phyloP scores from a whole-genome alignment of 2,888 invertebrate genomes.

The Biston stratarius region DNA sequence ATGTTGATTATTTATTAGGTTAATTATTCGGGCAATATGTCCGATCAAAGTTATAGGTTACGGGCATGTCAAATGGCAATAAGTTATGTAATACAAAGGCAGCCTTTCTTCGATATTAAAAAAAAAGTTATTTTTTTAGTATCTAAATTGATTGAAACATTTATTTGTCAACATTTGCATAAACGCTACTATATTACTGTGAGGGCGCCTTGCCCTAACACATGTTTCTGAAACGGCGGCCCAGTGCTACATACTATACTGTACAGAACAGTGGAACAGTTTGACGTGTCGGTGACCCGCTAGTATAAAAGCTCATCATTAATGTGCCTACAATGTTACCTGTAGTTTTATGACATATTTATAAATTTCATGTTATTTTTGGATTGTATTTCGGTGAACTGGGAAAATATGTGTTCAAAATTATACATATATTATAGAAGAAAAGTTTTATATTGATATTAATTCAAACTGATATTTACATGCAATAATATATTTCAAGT shows the following conservation, averaged over 20 bases:
- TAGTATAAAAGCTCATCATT: constrained; percentile 79
- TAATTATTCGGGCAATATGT: constrained; percentile 50
- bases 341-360: constrained; percentile 78
- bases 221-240: too few species aligned
- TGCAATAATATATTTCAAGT: constrained; percentile 78
- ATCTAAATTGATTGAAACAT: too few species aligned
- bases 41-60: constrained; percentile 4
- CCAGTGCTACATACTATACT: neutral
- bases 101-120: neutral
- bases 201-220: too few species aligned
- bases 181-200: too few species aligned
- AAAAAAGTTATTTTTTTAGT: too few species aligned
- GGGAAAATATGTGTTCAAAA: constrained; percentile 83
- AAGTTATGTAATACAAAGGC: constrained; percentile 10
- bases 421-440: constrained; percentile 56
- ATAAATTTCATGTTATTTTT: constrained; percentile 66
- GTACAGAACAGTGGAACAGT: neutral
- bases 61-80: constrained; percentile 6
- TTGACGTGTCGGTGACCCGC: constrained; percentile 36
- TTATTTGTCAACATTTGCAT: too few species aligned
- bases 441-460: constrained; percentile 69
- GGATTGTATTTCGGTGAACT: constrained; percentile 70
- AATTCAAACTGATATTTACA: constrained; percentile 79
- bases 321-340: constrained; percentile 86
- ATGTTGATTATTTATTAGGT: constrained; percentile 78